These are phyloP conservation scores for Potorous gilbertii DNA, from an alignment of 2,797 vertebrate genomes.

Conservation along the genomic window DNA sequence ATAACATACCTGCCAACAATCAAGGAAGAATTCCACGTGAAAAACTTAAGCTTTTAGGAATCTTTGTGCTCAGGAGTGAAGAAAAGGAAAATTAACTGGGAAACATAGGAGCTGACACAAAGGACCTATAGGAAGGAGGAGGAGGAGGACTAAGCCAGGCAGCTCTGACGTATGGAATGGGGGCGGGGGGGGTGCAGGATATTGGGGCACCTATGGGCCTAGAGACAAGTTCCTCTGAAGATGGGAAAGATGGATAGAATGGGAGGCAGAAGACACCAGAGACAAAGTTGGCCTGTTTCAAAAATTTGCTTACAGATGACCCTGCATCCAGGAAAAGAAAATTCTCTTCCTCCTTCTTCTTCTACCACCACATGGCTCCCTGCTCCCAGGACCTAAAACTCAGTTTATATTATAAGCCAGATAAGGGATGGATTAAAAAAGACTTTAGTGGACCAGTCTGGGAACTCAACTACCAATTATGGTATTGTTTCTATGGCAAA, in stretches of 20 bases:
- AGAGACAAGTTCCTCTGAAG: not conserved
- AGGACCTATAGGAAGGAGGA: not conserved
- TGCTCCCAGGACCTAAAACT: conserved; percentile 2
- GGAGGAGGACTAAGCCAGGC: not conserved
- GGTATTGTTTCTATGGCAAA: conserved; percentile 1
- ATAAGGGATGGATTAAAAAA: not conserved
- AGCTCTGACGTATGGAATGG: not conserved
- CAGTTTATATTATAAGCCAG: not conserved
- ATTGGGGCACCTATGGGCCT: not conserved
- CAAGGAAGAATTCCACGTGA: not conserved
- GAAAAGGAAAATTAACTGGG: not conserved
- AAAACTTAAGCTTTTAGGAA: not conserved
- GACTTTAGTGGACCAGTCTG: not conserved
- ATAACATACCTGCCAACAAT: not conserved
- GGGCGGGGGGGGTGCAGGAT: not conserved
- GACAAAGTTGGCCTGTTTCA: conserved; percentile 19
- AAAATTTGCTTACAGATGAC: conserved; percentile 7
- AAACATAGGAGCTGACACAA: not conserved
- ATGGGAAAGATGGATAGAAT: not conserved
- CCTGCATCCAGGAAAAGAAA: conserved; percentile 48
- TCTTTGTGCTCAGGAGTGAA: not conserved
- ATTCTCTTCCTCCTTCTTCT: not conserved
- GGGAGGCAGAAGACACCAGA: not conserved
- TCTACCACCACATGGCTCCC: not conserved
- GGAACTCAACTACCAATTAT: not conserved